phyloP scores from a whole-genome alignment of 2,797 vertebrate genomes.

The Cossypha dichroa region DNA sequence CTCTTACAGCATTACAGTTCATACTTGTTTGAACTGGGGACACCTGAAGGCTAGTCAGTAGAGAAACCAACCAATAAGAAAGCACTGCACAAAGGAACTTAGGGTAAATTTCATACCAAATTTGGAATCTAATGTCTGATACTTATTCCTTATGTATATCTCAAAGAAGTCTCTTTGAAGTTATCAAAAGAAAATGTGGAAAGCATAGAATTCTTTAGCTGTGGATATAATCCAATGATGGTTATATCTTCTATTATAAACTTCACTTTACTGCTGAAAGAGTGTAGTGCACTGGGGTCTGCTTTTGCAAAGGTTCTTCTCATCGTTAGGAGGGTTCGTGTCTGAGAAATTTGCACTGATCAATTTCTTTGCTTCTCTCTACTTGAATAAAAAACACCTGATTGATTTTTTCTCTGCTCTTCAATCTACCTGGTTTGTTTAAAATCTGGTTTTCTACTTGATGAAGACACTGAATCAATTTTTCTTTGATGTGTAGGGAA shows the following conservation, averaged over 20 bases:
- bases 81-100: neutral
- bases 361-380: neutral
- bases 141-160: neutral
- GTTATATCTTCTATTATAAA: neutral
- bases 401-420: constrained; percentile 15
- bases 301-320: neutral
- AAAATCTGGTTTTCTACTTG: neutral
- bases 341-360: neutral
- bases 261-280: neutral
- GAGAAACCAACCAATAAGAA: neutral
- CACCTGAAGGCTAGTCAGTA: neutral
- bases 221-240: neutral
- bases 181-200: neutral
- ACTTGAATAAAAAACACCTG: neutral
- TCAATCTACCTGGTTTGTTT: neutral
- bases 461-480: constrained; percentile 3
- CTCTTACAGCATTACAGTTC: neutral
- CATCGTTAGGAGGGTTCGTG: neutral
- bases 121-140: neutral
- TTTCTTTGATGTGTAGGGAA: neutral
- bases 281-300: neutral
- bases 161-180: neutral
- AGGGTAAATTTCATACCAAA: neutral
- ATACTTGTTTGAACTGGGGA: neutral
- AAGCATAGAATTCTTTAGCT: neutral